phyloP scores from a whole-genome alignment of 1,140 invertebrate species.

The Holotrichia oblita region DNA sequence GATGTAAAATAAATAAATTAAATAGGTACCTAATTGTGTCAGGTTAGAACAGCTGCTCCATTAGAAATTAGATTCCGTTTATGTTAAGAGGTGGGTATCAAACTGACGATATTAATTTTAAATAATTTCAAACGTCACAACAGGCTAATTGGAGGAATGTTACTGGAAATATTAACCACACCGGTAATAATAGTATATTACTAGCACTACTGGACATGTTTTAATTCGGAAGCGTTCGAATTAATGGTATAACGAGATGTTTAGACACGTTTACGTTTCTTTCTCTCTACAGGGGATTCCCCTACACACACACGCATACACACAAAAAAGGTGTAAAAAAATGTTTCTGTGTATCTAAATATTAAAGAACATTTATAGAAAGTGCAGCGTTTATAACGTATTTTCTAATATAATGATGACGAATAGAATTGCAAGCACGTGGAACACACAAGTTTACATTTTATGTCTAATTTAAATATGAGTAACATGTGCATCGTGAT shows the following conservation, averaged over 20 bases:
- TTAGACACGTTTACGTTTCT: neutral
- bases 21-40: no score
- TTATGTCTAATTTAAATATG: no score
- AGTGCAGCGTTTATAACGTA: no score
- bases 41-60: neutral
- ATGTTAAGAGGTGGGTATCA: neutral
- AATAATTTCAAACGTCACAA: conserved; percentile 1
- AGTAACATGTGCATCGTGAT: no score
- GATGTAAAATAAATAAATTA: no score
- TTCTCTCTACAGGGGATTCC: no score
- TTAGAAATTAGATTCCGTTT: neutral
- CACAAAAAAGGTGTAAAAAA: neutral
- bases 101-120: neutral
- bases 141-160: neutral
- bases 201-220: neutral
- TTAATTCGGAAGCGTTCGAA: neutral
- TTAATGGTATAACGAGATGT: conserved; percentile 3
- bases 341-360: no score
- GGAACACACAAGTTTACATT: no score
- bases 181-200: conserved; percentile 11
- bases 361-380: no score
- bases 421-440: no score
- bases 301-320: no score
- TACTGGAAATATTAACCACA: neutral
- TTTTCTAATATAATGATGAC: no score